Conservation (phyloP, 1,140 invertebrate genomes). For the Lerema accius region DNA sequence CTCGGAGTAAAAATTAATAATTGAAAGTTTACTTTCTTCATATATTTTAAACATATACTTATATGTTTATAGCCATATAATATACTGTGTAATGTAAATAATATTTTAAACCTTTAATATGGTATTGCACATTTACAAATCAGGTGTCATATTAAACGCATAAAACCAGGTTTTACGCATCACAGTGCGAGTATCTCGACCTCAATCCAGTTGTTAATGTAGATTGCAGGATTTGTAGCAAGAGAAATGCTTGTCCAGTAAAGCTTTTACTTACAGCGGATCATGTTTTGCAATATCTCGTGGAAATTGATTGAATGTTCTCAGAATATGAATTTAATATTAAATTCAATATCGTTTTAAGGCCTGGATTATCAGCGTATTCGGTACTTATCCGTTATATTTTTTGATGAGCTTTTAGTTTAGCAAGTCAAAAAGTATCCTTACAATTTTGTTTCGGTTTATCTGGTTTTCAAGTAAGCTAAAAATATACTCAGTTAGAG, state of each 20-base stretch:
- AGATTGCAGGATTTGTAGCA: conserved; percentile 29
- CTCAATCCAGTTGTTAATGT: conserved; percentile 28
- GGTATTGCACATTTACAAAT: conserved; percentile 4
- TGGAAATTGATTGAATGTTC: conserved; percentile 12
- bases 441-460: too few species aligned
- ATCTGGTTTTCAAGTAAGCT: too few species aligned
- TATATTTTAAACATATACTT: not conserved
- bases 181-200: not conserved
- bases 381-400: too few species aligned
- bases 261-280: conserved; percentile 28
- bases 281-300: conserved; percentile 31
- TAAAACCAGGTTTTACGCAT: conserved; percentile 12
- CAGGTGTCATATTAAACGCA: conserved; percentile 20
- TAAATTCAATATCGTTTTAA: not conserved
- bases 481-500: too few species aligned
- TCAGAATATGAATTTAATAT: not conserved
- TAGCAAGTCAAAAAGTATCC: too few species aligned
- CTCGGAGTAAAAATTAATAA: not conserved
- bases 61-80: too few species aligned
- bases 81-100: too few species aligned
- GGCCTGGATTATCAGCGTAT: not conserved
- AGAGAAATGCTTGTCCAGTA: conserved; percentile 15
- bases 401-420: too few species aligned
- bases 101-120: too few species aligned
- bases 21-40: conserved; percentile 19